These are phyloP conservation scores for Fregetta grallaria DNA, from an alignment of 2,113 vertebrate genomes.

Conservation along the genomic window DNA sequence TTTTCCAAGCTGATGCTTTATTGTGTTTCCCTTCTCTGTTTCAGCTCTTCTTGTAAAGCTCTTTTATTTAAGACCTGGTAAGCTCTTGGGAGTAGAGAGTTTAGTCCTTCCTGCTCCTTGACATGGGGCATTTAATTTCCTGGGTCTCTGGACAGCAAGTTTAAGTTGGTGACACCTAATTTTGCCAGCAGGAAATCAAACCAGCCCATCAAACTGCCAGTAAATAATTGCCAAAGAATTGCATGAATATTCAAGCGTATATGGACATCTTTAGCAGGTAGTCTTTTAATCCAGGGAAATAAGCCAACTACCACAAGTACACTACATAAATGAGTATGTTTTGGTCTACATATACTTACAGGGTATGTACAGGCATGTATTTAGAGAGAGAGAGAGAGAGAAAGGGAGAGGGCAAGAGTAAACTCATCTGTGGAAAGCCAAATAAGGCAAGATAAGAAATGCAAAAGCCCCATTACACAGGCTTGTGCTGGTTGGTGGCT, in stretches of 20 bases:
- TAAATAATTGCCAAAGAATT: background rate
- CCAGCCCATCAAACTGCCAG: background rate
- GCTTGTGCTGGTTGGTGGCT: background rate
- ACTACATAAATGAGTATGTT: background rate
- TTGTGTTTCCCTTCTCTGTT: background rate
- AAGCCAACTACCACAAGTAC: background rate
- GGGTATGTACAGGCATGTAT: background rate
- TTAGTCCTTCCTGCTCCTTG: background rate
- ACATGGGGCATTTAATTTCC: background rate
- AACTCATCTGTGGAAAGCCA: background rate
- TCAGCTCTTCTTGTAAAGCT: constrained; percentile 6
- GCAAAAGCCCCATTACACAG: background rate
- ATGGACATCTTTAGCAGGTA: background rate
- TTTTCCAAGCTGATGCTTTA: background rate
- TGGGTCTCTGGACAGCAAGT: background rate
- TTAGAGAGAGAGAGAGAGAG: background rate
- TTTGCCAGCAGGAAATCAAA: background rate
- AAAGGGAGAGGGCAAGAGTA: background rate
- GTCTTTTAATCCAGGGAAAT: background rate
- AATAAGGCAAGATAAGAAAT: constrained; percentile 13
- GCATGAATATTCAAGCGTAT: background rate
- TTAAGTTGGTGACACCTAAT: background rate
- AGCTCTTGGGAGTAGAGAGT: background rate
- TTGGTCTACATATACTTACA: background rate
- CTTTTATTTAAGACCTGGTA: background rate